Conservation (phyloP, 2,113 vertebrate genomes). For the Picathartes gymnocephalus region DNA sequence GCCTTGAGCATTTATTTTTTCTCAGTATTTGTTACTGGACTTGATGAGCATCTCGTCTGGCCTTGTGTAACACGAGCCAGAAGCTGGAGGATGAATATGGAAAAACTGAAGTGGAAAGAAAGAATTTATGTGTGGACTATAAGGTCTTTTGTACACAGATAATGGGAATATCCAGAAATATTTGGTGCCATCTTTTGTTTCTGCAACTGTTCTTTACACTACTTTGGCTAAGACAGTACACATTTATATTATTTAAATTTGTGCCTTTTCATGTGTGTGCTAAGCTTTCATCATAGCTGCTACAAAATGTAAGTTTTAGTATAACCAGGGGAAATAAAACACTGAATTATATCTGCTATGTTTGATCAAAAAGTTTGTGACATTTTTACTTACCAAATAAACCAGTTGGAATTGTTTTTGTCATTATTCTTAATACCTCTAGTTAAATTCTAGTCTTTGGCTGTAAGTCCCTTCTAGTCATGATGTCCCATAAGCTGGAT, state of each 20-base stretch:
- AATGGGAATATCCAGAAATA: not conserved
- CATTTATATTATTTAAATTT: not conserved
- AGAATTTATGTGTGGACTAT: not conserved
- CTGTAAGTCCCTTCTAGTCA: not conserved
- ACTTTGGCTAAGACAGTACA: not conserved
- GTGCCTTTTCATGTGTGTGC: not conserved
- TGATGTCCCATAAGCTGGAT: not conserved
- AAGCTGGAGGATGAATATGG: not conserved
- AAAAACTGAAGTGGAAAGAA: not conserved
- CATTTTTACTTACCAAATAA: not conserved
- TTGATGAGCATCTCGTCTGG: accelerated
- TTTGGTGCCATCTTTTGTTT: not conserved
- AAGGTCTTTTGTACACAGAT: not conserved
- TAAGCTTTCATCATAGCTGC: not conserved
- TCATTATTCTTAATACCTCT: not conserved
- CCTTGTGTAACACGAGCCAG: not conserved
- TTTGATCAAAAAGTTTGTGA: not conserved
- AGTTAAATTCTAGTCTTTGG: not conserved
- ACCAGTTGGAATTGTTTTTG: not conserved
- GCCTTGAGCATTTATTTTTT: not conserved
- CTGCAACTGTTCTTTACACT: not conserved
- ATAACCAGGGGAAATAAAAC: not conserved
- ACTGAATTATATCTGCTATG: not conserved
- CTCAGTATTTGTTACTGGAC: not conserved
- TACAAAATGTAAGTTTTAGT: not conserved